phyloP scores from a whole-genome alignment of 2,888 invertebrate species.

The Scaptomyza tumidula region DNA sequence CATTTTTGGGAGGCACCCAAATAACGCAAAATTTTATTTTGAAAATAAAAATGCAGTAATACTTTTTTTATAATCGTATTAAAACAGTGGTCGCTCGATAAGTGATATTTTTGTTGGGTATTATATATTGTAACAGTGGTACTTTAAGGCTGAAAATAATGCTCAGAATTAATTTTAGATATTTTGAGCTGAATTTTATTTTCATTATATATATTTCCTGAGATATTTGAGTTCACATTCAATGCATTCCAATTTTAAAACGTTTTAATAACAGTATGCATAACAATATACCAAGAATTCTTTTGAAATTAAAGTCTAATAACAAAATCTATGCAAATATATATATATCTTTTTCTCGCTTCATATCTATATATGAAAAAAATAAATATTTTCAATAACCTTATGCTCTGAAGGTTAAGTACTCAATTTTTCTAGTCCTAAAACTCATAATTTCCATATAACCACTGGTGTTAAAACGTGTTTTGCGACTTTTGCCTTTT shows the following conservation, averaged over 20 bases:
- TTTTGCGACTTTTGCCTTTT: slow-evolving; percentile 3
- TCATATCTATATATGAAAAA: no score
- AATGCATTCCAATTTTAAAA: not conserved
- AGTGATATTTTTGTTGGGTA: not conserved
- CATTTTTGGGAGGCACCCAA: slow-evolving; percentile 4
- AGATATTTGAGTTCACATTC: no score
- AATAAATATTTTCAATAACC: no score
- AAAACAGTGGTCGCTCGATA: slow-evolving; percentile 20
- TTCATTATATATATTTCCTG: no score
- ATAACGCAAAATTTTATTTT: slow-evolving; percentile 14
- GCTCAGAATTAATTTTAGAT: no score
- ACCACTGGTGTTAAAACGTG: slow-evolving; percentile 32
- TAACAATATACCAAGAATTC: not conserved
- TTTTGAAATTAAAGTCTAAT: no score
- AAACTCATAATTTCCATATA: not conserved
- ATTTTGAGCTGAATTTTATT: no score
- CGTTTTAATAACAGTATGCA: not conserved
- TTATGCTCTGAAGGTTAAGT: no score
- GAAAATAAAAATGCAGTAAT: slow-evolving; percentile 28
- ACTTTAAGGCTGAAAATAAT: no score
- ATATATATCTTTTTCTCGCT: no score
- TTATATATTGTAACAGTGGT: no score
- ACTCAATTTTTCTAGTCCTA: not conserved
- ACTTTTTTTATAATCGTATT: slow-evolving; percentile 58
- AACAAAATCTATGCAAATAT: no score